phyloP scores from a whole-genome alignment of 2,888 invertebrate species.

The Dugesia japonica region DNA sequence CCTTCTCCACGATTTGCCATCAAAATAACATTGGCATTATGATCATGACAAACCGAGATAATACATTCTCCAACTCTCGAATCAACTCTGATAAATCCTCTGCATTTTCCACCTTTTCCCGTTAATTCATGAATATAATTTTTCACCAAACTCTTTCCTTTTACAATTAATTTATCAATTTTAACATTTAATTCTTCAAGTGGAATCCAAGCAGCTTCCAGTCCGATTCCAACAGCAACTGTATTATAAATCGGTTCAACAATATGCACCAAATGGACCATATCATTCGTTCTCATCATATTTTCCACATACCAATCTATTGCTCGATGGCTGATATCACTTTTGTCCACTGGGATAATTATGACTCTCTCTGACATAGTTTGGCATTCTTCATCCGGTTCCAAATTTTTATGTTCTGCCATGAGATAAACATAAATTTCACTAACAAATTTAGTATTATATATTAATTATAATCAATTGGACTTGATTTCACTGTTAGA shows the following conservation, averaged over 20 bases:
- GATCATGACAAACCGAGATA: background rate
- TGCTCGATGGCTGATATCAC: background rate
- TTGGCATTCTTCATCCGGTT: no score
- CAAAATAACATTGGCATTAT: background rate
- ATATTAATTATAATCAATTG: no score
- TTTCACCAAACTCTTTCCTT: background rate
- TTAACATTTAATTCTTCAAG: background rate
- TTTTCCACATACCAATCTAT: background rate
- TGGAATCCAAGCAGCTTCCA: background rate
- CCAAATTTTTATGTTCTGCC: no score
- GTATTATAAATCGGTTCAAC: background rate
- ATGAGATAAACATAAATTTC: no score
- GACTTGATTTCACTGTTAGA: no score
- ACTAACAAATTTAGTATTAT: no score
- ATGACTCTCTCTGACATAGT: background rate
- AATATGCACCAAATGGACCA: background rate
- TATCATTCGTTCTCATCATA: background rate
- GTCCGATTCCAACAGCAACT: background rate
- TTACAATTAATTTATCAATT: background rate
- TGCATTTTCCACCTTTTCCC: background rate
- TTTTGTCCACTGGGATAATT: background rate
- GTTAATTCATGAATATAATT: constrained; percentile 1
- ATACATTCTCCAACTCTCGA: background rate
- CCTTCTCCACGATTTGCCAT: constrained; percentile 8
- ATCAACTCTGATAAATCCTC: background rate